A percentile compares a stretch with the other conserved stretches of the same genome.
Evolutionary conservation across 1,140 invertebrate genomes (phyloP).

Genomic region (Drosophila triauraria): DNA sequence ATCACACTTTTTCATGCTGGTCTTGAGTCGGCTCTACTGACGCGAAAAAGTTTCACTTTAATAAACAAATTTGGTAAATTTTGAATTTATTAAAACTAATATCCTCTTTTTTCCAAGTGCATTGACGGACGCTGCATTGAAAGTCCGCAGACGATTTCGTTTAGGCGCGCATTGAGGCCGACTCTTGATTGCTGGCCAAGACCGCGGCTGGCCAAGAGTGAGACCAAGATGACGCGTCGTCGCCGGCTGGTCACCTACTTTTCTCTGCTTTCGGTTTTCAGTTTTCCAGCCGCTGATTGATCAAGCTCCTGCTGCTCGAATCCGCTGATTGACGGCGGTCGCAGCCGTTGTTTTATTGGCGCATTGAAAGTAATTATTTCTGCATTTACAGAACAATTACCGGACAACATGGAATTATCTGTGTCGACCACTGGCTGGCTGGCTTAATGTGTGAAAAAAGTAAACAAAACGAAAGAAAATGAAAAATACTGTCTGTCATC

Average conservation of each 20-base stretch:
- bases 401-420: slow-evolving; percentile 80
- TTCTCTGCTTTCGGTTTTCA: slow-evolving; percentile 72
- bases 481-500: slow-evolving; percentile 59
- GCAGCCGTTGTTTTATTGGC: slow-evolving; percentile 67
- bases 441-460: slow-evolving; percentile 77
- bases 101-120: neutral
- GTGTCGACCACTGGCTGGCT: slow-evolving; percentile 66
- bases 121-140: slow-evolving; percentile 51
- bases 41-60: too few species aligned
- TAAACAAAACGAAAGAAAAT: slow-evolving; percentile 1
- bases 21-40: too few species aligned
- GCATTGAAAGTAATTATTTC: slow-evolving; percentile 83
- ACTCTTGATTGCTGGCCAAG: slow-evolving; percentile 54
- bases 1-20: too few species aligned
- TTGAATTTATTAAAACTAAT: too few species aligned
- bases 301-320: slow-evolving; percentile 78
- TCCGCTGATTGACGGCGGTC: slow-evolving; percentile 69
- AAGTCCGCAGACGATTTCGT: slow-evolving; percentile 78
- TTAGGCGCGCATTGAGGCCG: slow-evolving; percentile 60
- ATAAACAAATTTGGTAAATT: too few species aligned
- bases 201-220: slow-evolving; percentile 24
- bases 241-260: slow-evolving; percentile 73
- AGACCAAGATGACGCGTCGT: slow-evolving; percentile 42
- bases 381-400: slow-evolving; percentile 84
- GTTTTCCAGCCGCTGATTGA: slow-evolving; percentile 64